Evolutionary conservation across 2,797 vertebrate genomes (phyloP).

Genomic region (Microctenopoma steveboyesi): DNA sequence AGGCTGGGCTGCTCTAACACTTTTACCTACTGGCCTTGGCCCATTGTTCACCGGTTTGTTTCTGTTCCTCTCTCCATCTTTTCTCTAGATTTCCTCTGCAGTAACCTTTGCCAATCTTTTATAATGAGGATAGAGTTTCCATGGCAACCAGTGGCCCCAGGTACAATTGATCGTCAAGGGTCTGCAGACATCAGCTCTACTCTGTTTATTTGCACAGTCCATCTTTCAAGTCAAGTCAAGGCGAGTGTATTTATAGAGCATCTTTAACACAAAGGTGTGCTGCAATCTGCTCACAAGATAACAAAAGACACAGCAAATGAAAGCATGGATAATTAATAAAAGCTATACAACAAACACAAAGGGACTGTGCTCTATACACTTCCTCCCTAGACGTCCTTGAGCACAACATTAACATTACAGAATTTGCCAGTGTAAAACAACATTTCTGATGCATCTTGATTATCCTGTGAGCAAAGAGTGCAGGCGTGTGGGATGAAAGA

Average conservation of each 20-base stretch:
- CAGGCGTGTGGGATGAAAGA: not conserved
- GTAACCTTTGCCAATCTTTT: slow-evolving; percentile 40
- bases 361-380: not conserved
- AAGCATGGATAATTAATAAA: slow-evolving; percentile 19
- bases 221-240: slow-evolving; percentile 37
- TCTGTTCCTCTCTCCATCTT: slow-evolving; percentile 15
- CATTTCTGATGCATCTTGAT: not conserved
- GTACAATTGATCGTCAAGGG: slow-evolving; percentile 44
- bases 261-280: slow-evolving; percentile 27
- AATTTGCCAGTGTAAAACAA: slow-evolving; percentile 8
- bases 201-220: slow-evolving; percentile 31
- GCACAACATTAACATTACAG: slow-evolving; percentile 1
- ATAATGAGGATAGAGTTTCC: slow-evolving; percentile 57
- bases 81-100: slow-evolving; percentile 17
- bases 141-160: slow-evolving; percentile 41
- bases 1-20: not conserved
- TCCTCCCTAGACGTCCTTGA: slow-evolving; percentile 6
- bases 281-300: slow-evolving; percentile 18
- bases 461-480: not conserved
- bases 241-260: slow-evolving; percentile 30
- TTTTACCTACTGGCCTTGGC: not conserved
- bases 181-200: slow-evolving; percentile 23
- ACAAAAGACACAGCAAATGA: slow-evolving; percentile 14
- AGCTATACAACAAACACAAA: slow-evolving; percentile 18
- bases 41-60: not conserved